Conservation (phyloP, 2,888 invertebrate species). For the Plagiodera versicolora region DNA sequence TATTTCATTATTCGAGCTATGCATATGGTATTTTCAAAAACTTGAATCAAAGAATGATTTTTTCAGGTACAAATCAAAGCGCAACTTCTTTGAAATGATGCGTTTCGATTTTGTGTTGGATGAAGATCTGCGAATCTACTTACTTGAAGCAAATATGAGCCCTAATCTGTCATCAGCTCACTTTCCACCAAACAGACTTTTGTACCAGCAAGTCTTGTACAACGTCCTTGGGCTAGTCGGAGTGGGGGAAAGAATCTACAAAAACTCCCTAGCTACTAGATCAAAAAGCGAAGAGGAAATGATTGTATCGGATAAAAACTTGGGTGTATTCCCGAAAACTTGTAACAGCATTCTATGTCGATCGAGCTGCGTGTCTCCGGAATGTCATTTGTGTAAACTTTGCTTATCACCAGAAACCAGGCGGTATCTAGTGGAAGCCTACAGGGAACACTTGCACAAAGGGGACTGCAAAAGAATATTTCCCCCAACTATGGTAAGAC, state of each 20-base stretch:
- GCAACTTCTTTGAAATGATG: slow-evolving; percentile 92
- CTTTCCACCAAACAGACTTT: slow-evolving; percentile 81
- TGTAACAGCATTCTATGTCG: slow-evolving; percentile 63
- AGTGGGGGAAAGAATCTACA: slow-evolving; percentile 60
- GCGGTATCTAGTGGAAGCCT: slow-evolving; percentile 66
- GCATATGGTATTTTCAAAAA: too few relatives aligned
- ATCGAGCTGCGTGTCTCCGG: slow-evolving; percentile 64
- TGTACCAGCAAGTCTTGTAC: slow-evolving; percentile 92
- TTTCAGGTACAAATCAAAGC: slow-evolving; percentile 55
- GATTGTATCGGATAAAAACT: slow-evolving; percentile 73
- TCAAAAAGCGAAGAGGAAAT: slow-evolving; percentile 40
- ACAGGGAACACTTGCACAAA: slow-evolving; percentile 78
- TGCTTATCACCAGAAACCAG: slow-evolving; percentile 69
- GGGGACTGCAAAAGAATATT: slow-evolving; percentile 81
- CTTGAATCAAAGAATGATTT: too few relatives aligned
- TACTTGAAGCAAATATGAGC: slow-evolving; percentile 98
- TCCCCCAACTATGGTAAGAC: slow-evolving; percentile 68
- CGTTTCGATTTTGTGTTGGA: slow-evolving; percentile 93
- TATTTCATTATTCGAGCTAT: too few relatives aligned
- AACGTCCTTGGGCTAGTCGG: slow-evolving; percentile 82
- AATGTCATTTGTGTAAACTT: slow-evolving; percentile 77
- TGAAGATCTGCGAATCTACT: slow-evolving; percentile 78
- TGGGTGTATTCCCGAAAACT: slow-evolving; percentile 71
- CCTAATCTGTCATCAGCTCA: slow-evolving; percentile 95
- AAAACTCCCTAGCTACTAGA: slow-evolving; percentile 49